Base-by-base conservation (phyloP, 2,113 vertebrate genomes). In the Abramis brama region DNA sequence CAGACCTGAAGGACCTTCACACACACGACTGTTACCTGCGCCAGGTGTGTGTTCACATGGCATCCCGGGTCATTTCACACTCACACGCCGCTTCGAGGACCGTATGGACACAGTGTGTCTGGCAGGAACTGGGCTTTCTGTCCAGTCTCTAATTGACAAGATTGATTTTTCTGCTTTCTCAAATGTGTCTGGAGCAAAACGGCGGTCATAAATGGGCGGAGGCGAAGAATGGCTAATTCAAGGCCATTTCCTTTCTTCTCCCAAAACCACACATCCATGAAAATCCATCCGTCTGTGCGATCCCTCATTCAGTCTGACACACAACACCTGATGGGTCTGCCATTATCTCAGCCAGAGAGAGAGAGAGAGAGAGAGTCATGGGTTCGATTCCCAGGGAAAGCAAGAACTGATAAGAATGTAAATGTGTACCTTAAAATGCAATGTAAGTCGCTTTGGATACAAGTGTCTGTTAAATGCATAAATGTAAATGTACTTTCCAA, bases 111-210 rank as follows among this genome's bases (percentile, higher is more conserved):
- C 23, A 9, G 87, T 86, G 90, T 85, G 91, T 88, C 90, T 92
- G 91, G 62, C 92, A 92, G 93, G 93, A 93, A 93, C 93, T 93
- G 92, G 91, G 68, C 79, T 93, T 94, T 94, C 92, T 90, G 94
- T 90, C 81, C 19, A 81, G 83, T 86, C 89, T 90, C 89, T 94
- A 95, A 95, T 94, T 94, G 94, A 95, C 93, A 91, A 90, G 94
- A 95, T 95, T 94, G 95, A 95, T 95, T 91, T 47, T 91, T 88
- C 88, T 90, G 86, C 86, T 91, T 94, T 92, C 86, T 84, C 75
- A 91, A 94, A 86, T 17, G 71, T 8, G 23, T 90, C 88, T 88
- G 81, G 89, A 90, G 88, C 89, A 89, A 89, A 88, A 90, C 25
- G 75, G 82, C 79, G 83, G 88, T 89, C 86, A 27, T 73, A 90